Percentiles rank a stretch among this genome's conserved stretches.
Evolutionary conservation across 2,797 vertebrate species (phyloP).

Genomic region (Smutsia gigantea): DNA sequence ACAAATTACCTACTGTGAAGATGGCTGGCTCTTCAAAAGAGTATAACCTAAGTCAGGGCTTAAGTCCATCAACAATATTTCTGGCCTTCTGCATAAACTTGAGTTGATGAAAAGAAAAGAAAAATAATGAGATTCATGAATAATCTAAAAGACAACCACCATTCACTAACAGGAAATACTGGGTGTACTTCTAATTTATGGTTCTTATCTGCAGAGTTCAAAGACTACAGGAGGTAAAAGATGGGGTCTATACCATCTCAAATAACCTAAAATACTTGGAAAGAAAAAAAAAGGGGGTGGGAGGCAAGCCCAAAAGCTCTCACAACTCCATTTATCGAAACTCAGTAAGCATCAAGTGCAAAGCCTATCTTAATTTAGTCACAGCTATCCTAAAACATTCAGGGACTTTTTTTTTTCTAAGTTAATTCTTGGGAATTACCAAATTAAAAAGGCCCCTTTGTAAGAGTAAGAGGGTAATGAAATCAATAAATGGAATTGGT

Average conservation of each 20-base stretch:
- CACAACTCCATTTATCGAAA: not conserved
- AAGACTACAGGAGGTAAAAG: not conserved
- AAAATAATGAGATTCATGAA: conserved; percentile 7
- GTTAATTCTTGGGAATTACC: not conserved
- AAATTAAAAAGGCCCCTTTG: not conserved
- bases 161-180: not conserved
- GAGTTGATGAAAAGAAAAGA: not conserved
- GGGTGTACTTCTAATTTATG: not conserved
- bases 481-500: not conserved
- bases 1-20: not conserved
- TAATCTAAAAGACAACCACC: not conserved
- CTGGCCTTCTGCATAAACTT: not conserved
- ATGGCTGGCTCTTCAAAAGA: not conserved
- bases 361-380: not conserved
- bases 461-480: not conserved
- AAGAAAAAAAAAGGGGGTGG: not conserved
- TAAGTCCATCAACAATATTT: not conserved
- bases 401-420: not conserved
- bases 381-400: not conserved
- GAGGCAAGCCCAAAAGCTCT: not conserved
- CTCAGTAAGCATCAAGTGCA: not conserved
- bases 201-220: not conserved
- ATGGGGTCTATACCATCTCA: not conserved
- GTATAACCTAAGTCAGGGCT: not conserved
- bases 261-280: not conserved